Evolutionary conservation across 2,113 vertebrate species (phyloP).

Genomic region (Archilochus colubris): DNA sequence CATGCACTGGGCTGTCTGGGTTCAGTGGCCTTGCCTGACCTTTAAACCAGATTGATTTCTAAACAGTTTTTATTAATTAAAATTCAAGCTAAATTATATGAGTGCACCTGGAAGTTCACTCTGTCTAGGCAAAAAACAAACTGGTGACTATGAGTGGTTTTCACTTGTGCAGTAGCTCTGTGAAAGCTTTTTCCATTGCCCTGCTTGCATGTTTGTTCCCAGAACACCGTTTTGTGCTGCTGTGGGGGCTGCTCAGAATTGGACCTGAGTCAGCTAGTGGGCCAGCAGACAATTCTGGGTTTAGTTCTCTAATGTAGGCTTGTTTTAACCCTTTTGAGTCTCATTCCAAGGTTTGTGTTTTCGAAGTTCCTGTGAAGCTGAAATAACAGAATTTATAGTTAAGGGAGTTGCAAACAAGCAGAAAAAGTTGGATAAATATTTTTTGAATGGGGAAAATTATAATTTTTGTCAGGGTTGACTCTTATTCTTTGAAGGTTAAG

Average conservation of each 20-base stretch:
- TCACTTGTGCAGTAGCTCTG: neutral
- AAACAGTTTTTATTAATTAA: neutral
- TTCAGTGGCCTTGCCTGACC: neutral
- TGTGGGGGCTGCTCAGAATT: neutral
- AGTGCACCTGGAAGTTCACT: neutral
- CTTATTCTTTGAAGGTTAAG: neutral
- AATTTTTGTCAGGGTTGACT: neutral
- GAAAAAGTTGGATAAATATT: rapidly evolving
- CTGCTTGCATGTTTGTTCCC: rapidly evolving
- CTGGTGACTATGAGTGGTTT: neutral
- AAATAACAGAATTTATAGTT: neutral
- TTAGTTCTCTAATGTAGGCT: neutral
- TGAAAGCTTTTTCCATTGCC: neutral
- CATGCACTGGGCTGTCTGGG: neutral
- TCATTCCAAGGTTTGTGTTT: neutral
- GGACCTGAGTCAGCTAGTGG: neutral
- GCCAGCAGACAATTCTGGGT: neutral
- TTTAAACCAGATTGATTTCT: neutral
- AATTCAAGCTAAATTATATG: neutral
- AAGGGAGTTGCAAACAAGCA: neutral
- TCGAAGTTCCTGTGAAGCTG: neutral
- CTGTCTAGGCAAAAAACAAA: neutral
- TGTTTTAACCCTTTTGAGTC: neutral
- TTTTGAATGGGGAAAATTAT: neutral
- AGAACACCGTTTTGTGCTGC: neutral